Conservation (phyloP, 2,888 invertebrate species). For the Sphaerophoria taeniata region DNA sequence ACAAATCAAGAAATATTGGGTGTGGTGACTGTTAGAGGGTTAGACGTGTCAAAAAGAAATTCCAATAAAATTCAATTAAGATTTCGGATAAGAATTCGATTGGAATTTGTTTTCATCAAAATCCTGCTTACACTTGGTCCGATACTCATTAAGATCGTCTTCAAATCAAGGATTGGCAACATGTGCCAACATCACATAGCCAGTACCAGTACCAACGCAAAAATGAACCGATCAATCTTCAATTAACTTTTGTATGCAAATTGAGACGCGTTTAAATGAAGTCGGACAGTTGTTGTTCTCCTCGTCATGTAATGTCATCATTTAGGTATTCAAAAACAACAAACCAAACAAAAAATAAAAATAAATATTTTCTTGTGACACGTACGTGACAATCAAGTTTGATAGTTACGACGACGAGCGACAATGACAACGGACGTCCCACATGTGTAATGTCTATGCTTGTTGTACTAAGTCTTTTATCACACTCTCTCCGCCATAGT, state of each 20-base stretch:
- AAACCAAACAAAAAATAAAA: slow-evolving; percentile 12
- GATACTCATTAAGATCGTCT: too few relatives aligned
- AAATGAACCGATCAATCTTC: too few relatives aligned
- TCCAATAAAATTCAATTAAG: too few relatives aligned
- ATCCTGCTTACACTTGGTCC: too few relatives aligned
- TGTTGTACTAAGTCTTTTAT: slow-evolving; percentile 36
- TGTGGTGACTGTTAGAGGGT: slow-evolving; percentile 3
- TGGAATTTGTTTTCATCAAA: too few relatives aligned
- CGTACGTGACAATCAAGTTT: slow-evolving; percentile 5
- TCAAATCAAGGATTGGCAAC: too few relatives aligned
- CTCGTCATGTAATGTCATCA: slow-evolving; percentile 46
- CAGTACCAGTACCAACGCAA: too few relatives aligned
- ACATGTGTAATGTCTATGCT: slow-evolving; percentile 36
- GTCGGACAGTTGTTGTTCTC: slow-evolving; percentile 14
- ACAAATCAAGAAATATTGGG: slow-evolving; percentile 31
- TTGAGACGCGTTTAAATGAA: slow-evolving; percentile 18
- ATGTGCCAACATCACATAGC: too few relatives aligned
- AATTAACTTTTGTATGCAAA: not conserved
- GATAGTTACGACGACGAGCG: too few relatives aligned
- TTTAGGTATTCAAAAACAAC: slow-evolving; percentile 3
- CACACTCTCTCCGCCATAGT: not conserved
- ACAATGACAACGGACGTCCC: slow-evolving; percentile 12
- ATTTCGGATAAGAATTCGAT: too few relatives aligned
- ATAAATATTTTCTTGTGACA: slow-evolving; percentile 34
- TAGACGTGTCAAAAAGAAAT: not conserved